phyloP scores from a whole-genome alignment of 2,888 invertebrate genomes.

The Troides oblongomaculatus region DNA sequence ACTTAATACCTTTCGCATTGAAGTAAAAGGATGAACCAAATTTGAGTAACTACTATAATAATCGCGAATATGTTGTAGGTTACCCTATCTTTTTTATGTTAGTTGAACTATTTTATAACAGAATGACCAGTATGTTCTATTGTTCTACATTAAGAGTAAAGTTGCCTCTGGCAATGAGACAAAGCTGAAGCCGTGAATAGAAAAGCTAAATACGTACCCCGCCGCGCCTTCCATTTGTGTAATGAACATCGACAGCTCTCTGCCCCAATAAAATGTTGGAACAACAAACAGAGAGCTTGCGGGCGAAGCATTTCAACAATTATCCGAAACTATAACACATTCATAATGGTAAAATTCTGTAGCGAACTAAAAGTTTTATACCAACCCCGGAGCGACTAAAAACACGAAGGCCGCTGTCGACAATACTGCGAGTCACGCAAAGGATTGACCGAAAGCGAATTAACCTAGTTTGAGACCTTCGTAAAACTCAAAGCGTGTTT shows the following conservation, averaged over 20 bases:
- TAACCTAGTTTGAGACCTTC: conserved; percentile 54
- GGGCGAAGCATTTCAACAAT: conserved; percentile 41
- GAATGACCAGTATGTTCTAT: neutral
- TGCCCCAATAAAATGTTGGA: conserved; percentile 51
- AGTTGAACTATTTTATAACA: neutral
- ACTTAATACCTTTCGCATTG: too few relatives aligned
- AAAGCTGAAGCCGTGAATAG: conserved; percentile 53
- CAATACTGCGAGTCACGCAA: conserved; percentile 61
- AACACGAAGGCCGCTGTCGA: conserved; percentile 44
- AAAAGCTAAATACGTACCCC: conserved; percentile 62
- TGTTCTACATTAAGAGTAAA: neutral
- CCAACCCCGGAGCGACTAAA: conserved; percentile 42
- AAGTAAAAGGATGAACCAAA: too few relatives aligned
- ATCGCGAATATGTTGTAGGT: too few relatives aligned
- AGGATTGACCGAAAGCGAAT: conserved; percentile 56
- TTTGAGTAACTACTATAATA: too few relatives aligned
- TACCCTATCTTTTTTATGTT: too few relatives aligned
- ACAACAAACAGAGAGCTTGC: conserved; percentile 50
- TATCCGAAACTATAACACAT: conserved; percentile 53
- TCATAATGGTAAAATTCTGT: conserved; percentile 44
- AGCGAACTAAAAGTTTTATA: conserved; percentile 34
- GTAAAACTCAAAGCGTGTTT: conserved; percentile 31
- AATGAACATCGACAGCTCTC: conserved; percentile 62
- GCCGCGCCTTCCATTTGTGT: conserved; percentile 67
- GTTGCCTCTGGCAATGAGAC: conserved; percentile 30